phyloP scores from a whole-genome alignment of 1,140 invertebrate genomes.

The Colletes gigas region DNA sequence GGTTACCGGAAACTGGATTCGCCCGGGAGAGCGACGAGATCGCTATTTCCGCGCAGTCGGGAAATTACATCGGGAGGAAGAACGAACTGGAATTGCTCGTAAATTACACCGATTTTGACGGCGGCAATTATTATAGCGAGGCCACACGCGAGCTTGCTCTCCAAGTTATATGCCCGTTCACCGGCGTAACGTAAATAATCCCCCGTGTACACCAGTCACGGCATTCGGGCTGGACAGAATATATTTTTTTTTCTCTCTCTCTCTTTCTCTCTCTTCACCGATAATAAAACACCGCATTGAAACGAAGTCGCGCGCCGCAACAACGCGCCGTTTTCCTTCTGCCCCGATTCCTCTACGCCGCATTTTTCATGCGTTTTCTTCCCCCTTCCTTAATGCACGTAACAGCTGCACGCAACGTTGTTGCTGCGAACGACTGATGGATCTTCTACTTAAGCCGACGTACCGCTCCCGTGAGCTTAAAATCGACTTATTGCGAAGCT shows the following conservation, averaged over 20 bases:
- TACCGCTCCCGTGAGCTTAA: too few species aligned
- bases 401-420: not conserved
- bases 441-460: too few species aligned
- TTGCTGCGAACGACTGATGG: too few species aligned
- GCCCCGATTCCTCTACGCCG: not conserved
- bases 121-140: slow-evolving; percentile 10
- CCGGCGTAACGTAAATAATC: slow-evolving; percentile 6
- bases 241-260: not conserved
- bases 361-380: slow-evolving; percentile 21
- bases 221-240: not conserved
- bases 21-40: not conserved
- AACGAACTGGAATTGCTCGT: slow-evolving; percentile 11
- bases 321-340: not conserved
- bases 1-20: not conserved
- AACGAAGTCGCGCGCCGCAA: not conserved
- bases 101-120: slow-evolving; percentile 33
- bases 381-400: not conserved
- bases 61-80: slow-evolving; percentile 13
- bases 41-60: not conserved
- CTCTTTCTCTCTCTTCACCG: not conserved
- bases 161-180: not conserved
- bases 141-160: not conserved
- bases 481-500: too few species aligned
- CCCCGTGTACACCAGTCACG: not conserved
- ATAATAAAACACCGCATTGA: slow-evolving; percentile 8